A percentile compares a stretch with the other conserved stretches of the same genome.
Evolutionary conservation across 1,140 invertebrate genomes (phyloP).

Genomic region (Acromyrmex echinatior): DNA sequence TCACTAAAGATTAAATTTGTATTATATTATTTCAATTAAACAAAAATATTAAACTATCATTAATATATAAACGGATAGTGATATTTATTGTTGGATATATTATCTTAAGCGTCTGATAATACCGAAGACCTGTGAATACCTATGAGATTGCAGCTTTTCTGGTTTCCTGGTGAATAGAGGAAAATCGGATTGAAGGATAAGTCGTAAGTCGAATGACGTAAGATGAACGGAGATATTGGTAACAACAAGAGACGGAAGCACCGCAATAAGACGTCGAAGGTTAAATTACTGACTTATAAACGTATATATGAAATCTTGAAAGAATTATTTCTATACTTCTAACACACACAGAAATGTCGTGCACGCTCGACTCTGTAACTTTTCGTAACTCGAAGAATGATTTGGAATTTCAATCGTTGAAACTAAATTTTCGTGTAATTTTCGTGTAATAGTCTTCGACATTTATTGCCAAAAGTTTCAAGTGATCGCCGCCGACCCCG

Average conservation of each 20-base stretch:
- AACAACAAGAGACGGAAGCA: slow-evolving; percentile 17
- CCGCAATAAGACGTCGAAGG: slow-evolving; percentile 56
- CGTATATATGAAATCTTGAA: background rate
- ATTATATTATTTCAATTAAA: background rate
- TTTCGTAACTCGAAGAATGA: slow-evolving; percentile 31
- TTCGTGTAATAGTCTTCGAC: slow-evolving; percentile 55
- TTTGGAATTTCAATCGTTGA: slow-evolving; percentile 53
- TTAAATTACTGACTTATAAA: slow-evolving; percentile 64
- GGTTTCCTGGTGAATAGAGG: slow-evolving; percentile 68
- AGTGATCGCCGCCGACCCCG: slow-evolving; percentile 48
- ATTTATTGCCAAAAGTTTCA: slow-evolving; percentile 62
- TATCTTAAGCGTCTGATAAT: slow-evolving; percentile 40
- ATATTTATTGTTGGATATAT: slow-evolving; percentile 37
- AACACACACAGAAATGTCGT: background rate
- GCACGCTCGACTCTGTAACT: slow-evolving; percentile 27
- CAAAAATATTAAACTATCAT: background rate
- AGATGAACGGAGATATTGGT: slow-evolving; percentile 57
- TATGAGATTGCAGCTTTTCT: slow-evolving; percentile 64
- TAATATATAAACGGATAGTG: background rate
- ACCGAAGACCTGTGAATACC: slow-evolving; percentile 55
- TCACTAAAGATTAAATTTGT: background rate
- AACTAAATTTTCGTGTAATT: slow-evolving; percentile 51
- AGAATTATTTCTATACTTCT: slow-evolving; percentile 29
- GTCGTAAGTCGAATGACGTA: slow-evolving; percentile 70
- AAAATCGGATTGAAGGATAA: slow-evolving; percentile 72